These are phyloP conservation scores for Notothenia coriiceps DNA, from an alignment of 2,113 vertebrate genomes.

Conservation along the genomic window DNA sequence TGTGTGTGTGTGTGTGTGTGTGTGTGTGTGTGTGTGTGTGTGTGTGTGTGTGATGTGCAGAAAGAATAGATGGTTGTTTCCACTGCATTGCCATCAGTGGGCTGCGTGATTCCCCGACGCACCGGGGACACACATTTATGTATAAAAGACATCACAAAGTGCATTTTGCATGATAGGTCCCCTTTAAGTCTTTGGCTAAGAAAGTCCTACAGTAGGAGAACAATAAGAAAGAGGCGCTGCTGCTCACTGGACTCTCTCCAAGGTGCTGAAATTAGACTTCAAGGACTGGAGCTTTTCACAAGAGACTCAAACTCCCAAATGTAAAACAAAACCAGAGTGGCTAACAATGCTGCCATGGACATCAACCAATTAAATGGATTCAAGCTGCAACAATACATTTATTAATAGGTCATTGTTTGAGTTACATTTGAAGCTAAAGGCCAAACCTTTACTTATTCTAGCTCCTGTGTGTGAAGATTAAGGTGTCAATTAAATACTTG, in stretches of 20 bases:
- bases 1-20: no score
- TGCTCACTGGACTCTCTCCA: slow-evolving; percentile 64
- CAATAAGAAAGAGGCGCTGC: not conserved
- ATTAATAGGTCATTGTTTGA: not conserved
- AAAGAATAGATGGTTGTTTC: no score
- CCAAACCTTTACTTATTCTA: not conserved
- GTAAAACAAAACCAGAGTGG: not conserved
- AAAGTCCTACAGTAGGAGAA: not conserved
- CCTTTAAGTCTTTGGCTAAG: not conserved
- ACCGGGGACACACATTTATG: no score
- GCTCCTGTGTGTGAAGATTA: not conserved
- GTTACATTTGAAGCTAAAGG: not conserved
- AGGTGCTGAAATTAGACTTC: slow-evolving; percentile 67
- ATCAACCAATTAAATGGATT: not conserved
- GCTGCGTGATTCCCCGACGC: no score
- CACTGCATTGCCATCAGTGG: no score
- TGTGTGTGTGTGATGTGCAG: no score
- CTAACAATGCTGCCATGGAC: not conserved
- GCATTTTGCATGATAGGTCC: no score
- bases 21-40: no score
- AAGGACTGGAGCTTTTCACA: slow-evolving; percentile 22
- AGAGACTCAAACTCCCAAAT: not conserved
- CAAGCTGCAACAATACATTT: not conserved
- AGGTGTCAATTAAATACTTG: not conserved
- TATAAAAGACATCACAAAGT: no score